Conservation (phyloP, 2,113 vertebrate species). For the Neolamprologus brichardi region DNA sequence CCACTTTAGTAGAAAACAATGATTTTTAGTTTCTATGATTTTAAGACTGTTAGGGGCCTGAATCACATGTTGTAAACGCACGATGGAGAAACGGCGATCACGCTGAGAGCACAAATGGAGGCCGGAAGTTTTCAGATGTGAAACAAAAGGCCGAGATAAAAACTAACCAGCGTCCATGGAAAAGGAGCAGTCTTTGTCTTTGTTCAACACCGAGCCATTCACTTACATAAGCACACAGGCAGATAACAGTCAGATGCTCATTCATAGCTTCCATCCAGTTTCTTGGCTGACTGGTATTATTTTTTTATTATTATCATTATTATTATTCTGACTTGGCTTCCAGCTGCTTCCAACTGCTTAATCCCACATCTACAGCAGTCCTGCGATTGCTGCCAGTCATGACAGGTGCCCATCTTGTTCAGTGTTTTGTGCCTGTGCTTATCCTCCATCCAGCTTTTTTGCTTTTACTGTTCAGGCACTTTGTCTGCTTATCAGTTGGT, state of each 20-base stretch:
- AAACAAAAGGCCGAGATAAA: background rate
- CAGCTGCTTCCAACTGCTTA: slow-evolving; percentile 32
- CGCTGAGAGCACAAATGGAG: background rate
- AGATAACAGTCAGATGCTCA: background rate
- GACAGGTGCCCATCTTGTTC: slow-evolving; percentile 45
- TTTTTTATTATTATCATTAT: background rate
- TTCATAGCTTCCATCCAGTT: background rate
- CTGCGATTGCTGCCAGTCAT: slow-evolving; percentile 10
- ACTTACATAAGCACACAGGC: background rate
- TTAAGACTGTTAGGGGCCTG: background rate
- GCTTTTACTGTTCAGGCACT: slow-evolving; percentile 24
- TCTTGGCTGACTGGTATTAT: slow-evolving; percentile 11
- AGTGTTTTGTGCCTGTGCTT: slow-evolving; percentile 64
- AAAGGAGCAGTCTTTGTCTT: background rate
- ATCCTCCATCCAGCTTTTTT: slow-evolving; percentile 62
- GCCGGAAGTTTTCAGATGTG: background rate
- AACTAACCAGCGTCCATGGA: background rate
- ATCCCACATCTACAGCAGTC: slow-evolving; percentile 1
- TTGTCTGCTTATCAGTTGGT: background rate
- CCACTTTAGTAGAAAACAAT: background rate
- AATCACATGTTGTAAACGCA: background rate
- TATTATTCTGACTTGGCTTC: slow-evolving; percentile 13
- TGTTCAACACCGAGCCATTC: background rate
- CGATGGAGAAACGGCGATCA: background rate
- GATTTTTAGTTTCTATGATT: background rate